These are phyloP conservation scores for Zophobas atratus DNA, from an alignment of 1,140 invertebrate genomes.

Conservation along the genomic window DNA sequence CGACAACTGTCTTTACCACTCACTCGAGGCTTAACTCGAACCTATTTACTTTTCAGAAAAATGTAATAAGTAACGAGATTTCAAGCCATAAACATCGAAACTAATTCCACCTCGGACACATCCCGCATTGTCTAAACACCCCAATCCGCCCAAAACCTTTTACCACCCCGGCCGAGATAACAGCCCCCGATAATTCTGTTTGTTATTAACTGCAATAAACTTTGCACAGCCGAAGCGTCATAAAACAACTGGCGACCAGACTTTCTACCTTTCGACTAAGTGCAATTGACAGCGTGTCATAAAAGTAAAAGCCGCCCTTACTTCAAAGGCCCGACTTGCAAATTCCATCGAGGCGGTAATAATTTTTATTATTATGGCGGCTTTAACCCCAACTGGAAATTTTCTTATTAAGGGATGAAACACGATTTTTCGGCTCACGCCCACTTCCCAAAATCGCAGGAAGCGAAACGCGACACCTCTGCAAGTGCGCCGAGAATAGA, in stretches of 20 bases:
- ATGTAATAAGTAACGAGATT: no score
- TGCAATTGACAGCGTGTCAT: not conserved
- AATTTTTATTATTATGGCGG: not conserved
- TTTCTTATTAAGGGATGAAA: not conserved
- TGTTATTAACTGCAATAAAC: slow-evolving; percentile 1
- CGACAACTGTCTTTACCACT: no score
- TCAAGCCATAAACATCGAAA: no score
- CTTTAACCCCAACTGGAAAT: not conserved
- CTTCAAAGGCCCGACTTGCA: slow-evolving; percentile 11
- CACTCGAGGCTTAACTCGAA: no score
- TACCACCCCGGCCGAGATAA: not conserved
- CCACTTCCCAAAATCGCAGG: no score
- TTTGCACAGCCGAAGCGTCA: not conserved
- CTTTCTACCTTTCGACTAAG: slow-evolving; percentile 1
- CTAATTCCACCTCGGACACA: no score
- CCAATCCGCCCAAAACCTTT: no score
- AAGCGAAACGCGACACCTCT: no score
- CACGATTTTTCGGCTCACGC: not conserved
- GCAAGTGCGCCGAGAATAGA: no score
- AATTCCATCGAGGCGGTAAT: slow-evolving; percentile 1
- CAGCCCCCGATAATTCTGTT: slow-evolving; percentile 6
- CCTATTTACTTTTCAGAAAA: no score
- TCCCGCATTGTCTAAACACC: no score
- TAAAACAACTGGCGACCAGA: slow-evolving; percentile 12
- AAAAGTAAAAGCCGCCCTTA: slow-evolving; percentile 4